These are phyloP conservation scores for Peromyscus maniculatus DNA, from an alignment of 2,113 vertebrate genomes.

Conservation along the genomic window DNA sequence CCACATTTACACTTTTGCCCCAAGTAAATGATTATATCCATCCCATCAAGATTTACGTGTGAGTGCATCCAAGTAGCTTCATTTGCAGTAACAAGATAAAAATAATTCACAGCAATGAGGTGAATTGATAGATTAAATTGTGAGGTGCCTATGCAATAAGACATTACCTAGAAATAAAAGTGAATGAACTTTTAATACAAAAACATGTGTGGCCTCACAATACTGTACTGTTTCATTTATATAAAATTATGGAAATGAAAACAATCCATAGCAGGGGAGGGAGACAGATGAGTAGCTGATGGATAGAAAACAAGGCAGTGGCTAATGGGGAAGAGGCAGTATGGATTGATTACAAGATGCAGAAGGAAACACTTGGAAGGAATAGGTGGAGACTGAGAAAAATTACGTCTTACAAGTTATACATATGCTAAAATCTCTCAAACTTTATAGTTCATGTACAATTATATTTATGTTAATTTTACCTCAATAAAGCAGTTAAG, in stretches of 20 bases:
- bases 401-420: background rate
- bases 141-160: background rate
- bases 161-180: background rate
- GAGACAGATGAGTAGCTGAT: background rate
- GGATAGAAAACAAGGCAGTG: background rate
- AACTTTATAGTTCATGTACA: background rate
- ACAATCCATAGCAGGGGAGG: background rate
- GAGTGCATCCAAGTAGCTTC: background rate
- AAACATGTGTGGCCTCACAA: constrained; percentile 1
- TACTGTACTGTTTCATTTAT: background rate
- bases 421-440: background rate
- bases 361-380: background rate
- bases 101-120: background rate
- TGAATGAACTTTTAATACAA: background rate
- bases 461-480: background rate
- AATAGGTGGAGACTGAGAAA: background rate
- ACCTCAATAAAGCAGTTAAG: background rate
- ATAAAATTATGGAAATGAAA: background rate
- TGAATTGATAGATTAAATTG: background rate
- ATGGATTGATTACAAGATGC: background rate
- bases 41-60: background rate
- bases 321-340: background rate
- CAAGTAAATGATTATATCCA: background rate
- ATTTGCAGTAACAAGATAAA: background rate
- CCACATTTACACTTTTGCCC: background rate